Percentiles rank a stretch among this genome's conserved stretches.
These are phyloP conservation scores for Drosophila yakuba DNA, from an alignment of 1,140 invertebrate species.

Conservation along the genomic window DNA sequence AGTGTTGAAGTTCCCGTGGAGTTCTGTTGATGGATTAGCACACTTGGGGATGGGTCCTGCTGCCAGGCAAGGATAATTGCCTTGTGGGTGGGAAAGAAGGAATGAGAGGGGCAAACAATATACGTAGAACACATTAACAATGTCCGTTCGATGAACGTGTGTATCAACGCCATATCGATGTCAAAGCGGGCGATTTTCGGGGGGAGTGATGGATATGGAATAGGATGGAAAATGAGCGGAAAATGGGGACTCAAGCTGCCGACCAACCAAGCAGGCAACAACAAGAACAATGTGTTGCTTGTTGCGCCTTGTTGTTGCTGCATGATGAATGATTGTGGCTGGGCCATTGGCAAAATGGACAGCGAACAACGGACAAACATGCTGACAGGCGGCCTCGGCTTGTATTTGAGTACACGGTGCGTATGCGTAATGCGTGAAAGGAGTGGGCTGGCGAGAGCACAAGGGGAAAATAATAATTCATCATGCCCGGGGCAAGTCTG, in stretches of 20 bases:
- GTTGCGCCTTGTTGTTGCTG: slow-evolving; percentile 39
- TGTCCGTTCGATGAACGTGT: slow-evolving; percentile 57
- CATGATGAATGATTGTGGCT: slow-evolving; percentile 80
- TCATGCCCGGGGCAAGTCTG: slow-evolving; percentile 61
- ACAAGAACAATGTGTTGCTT: slow-evolving; percentile 45
- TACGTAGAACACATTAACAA: slow-evolving; percentile 61
- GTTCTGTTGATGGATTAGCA: slow-evolving; percentile 66
- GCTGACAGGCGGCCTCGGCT: slow-evolving; percentile 64
- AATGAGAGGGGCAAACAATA: slow-evolving; percentile 21
- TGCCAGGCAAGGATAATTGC: slow-evolving; percentile 59
- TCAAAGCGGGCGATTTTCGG: slow-evolving; percentile 30
- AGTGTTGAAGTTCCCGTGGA: slow-evolving; percentile 48
- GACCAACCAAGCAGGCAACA: slow-evolving; percentile 26
- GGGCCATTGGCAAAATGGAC: slow-evolving; percentile 26
- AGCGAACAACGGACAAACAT: slow-evolving; percentile 53
- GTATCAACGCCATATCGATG: slow-evolving; percentile 73
- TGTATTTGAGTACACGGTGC: slow-evolving; percentile 44
- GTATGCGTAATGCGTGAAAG: slow-evolving; percentile 67
- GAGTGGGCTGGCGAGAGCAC: not conserved
- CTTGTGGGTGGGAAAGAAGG: slow-evolving; percentile 5
- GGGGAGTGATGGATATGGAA: not conserved
- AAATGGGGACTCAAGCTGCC: slow-evolving; percentile 46
- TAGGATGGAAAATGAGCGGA: slow-evolving; percentile 53
- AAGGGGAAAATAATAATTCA: slow-evolving; percentile 67
- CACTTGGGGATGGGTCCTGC: slow-evolving; percentile 48